Percentiles rank a stretch among this genome's conserved stretches.
Conservation (phyloP, 2,113 vertebrate genomes). For the Anolis sagrei region DNA sequence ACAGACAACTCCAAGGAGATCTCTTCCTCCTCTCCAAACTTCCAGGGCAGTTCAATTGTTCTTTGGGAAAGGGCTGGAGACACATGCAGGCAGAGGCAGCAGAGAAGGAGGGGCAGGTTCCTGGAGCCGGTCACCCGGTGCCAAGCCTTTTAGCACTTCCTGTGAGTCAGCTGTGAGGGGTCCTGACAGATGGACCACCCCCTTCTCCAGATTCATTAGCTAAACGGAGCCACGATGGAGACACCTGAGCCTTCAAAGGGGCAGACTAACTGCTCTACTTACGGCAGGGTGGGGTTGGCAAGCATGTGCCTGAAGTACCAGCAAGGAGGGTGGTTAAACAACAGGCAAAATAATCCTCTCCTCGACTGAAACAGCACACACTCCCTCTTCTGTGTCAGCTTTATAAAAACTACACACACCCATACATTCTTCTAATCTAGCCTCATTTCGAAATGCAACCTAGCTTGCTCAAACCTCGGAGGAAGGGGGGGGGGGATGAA, state of each 20-base stretch:
- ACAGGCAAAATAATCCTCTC: neutral
- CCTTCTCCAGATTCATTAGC: constrained; percentile 33
- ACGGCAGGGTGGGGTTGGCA: constrained; percentile 15
- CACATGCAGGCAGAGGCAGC: constrained; percentile 32
- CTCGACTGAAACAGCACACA: neutral
- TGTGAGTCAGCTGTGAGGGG: constrained; percentile 77
- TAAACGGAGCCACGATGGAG: neutral
- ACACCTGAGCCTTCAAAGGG: constrained; percentile 51
- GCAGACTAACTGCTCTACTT: constrained; percentile 25
- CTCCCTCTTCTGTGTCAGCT: neutral
- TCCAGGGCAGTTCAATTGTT: constrained; percentile 60
- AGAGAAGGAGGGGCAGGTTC: constrained; percentile 58
- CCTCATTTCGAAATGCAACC: constrained; percentile 5
- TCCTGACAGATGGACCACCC: constrained; percentile 70
- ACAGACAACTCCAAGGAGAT: constrained; percentile 19
- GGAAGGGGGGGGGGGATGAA: neutral
- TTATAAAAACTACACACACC: neutral
- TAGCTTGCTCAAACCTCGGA: neutral
- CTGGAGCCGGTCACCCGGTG: constrained; percentile 45
- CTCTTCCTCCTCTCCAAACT: constrained; percentile 52
- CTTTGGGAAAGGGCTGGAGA: constrained; percentile 48
- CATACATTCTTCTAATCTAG: neutral
- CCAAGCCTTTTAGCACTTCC: constrained; percentile 71
- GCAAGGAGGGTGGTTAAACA: constrained; percentile 25
- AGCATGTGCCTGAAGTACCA: constrained; percentile 47